phyloP scores from a whole-genome alignment of 2,888 invertebrate species.

The Ditula angustiorana region DNA sequence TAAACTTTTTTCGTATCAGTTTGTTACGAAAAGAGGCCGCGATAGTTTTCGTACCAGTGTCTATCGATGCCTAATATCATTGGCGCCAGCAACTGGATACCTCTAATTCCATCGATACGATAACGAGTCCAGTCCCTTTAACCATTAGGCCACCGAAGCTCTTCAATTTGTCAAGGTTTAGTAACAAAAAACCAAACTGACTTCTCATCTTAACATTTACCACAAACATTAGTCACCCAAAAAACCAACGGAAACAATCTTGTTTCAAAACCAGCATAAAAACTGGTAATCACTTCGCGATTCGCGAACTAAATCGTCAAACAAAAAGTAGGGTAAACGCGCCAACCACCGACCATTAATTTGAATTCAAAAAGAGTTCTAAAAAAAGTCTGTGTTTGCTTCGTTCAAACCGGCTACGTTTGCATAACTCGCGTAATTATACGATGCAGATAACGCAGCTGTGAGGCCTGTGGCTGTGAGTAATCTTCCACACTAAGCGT shows the following conservation, averaged over 20 bases:
- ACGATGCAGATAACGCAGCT: constrained; percentile 38
- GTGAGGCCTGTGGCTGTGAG: constrained; percentile 52
- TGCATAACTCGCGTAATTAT: constrained; percentile 55
- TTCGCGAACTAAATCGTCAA: not conserved
- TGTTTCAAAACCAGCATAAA: not conserved
- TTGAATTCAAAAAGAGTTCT: constrained; percentile 28
- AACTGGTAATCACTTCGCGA: not conserved
- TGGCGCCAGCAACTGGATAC: too few relatives aligned
- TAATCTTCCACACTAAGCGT: constrained; percentile 51
- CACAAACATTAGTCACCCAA: not conserved
- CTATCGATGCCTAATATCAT: too few relatives aligned
- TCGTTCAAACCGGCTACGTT: constrained; percentile 47
- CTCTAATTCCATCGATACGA: too few relatives aligned
- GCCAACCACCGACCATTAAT: constrained; percentile 47
- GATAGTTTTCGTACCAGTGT: too few relatives aligned
- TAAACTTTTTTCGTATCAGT: too few relatives aligned
- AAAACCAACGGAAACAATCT: not conserved
- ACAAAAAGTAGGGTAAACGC: constrained; percentile 46
- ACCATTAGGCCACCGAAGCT: too few relatives aligned
- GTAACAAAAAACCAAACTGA: too few relatives aligned
- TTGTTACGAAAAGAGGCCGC: too few relatives aligned
- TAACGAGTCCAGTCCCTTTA: too few relatives aligned
- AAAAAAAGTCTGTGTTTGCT: constrained; percentile 2
- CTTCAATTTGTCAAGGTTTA: too few relatives aligned
- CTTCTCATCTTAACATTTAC: too few relatives aligned